phyloP scores from a whole-genome alignment of 2,797 vertebrate species.

The Darevskia mixta region DNA sequence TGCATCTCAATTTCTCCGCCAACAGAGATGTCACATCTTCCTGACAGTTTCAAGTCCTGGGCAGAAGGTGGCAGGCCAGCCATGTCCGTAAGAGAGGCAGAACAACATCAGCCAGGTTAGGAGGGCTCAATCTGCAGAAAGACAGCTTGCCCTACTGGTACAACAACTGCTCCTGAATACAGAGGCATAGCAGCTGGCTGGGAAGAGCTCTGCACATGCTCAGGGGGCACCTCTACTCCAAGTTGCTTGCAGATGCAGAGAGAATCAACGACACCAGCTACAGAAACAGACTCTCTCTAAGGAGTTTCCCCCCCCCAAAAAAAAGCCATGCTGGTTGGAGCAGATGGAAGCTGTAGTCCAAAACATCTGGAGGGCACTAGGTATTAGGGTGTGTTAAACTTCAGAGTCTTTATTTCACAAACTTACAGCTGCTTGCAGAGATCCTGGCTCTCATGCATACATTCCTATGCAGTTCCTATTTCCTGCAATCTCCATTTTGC shows the following conservation, averaged over 20 bases:
- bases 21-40: not conserved
- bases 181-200: not conserved
- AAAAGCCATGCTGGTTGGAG: no score
- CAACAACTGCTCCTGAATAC: not conserved
- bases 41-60: fast-evolving
- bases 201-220: not conserved
- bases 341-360: no score
- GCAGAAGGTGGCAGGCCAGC: not conserved
- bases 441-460: no score
- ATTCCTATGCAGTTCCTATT: no score
- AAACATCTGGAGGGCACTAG: no score
- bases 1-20: not conserved
- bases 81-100: no score
- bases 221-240: not conserved
- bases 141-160: not conserved
- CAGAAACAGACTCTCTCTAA: not conserved
- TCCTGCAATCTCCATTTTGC: no score
- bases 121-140: not conserved
- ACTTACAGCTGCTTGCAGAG: no score
- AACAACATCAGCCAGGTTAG: not conserved
- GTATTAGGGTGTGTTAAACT: no score
- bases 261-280: not conserved
- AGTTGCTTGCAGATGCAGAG: not conserved
- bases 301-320: no score
- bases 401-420: no score